Evolutionary conservation across 2,888 invertebrate species (phyloP), one percentile per base, ranked within the genome.

Genomic region (Emmelina monodactyla): DNA sequence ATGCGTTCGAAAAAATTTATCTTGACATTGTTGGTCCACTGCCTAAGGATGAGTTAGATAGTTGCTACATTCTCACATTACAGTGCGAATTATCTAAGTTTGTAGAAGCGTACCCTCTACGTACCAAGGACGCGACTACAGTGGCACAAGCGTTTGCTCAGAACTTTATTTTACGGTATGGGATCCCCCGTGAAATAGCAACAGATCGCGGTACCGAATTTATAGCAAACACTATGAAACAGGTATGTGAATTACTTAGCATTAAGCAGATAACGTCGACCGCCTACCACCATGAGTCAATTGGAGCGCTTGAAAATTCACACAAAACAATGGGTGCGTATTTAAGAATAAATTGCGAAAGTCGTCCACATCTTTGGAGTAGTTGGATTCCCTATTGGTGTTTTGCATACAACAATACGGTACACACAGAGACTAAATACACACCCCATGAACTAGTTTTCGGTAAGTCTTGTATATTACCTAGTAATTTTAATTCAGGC

Each of bases 211-310:
- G 41, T 1, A 31, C 37, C 2, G 39, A 44, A 11, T 44, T 44
- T 16, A 33, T 37, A 2, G 38, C 41, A n/a, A 10, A 29, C 11
- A 29, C 28, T n/a, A 28, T 44, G 22, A 14, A 34, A 31, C 35
- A 42, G 39, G 43, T 45, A 34, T 42, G 43, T 41, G 38, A 34
- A 6, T 29, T 43, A 22, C 30, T 44, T 32, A 22, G 35, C 7
- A 41, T 46, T 16, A 33, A 41, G 29, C 33, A 45, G 31, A 15
- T 39, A 25, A 34, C 32, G 9, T 42, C 40, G 5, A 42, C 42
- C n/a, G 40, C 45, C 3, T 42, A 45, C 30, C 41, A 45, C 28
- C 45, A 45, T 14, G 2, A 29, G 14, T 13, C 13, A 11, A 29
- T 29, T 7, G 29, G 29, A 12, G 29, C 29, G 7, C 22, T 41